These are phyloP conservation scores for Drosophila repletoides DNA, from an alignment of 1,140 invertebrate genomes.

Conservation along the genomic window DNA sequence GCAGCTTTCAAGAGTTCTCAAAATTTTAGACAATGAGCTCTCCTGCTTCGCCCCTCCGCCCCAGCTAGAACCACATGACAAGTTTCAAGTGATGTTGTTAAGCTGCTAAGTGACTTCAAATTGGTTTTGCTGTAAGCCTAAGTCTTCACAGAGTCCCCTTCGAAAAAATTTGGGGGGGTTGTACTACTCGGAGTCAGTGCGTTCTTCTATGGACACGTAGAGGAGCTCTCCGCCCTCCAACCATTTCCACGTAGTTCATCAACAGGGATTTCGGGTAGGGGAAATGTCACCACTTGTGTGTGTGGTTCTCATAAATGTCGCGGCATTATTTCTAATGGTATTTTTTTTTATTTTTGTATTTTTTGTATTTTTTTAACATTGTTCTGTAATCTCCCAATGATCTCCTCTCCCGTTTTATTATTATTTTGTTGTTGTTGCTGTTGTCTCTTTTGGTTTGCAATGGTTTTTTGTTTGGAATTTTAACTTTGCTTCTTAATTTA, in stretches of 20 bases:
- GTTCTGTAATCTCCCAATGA: conserved; percentile 25
- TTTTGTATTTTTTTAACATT: conserved; percentile 21
- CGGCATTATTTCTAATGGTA: conserved; percentile 16
- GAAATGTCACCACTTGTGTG: conserved; percentile 23
- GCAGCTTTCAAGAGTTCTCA: too few relatives aligned
- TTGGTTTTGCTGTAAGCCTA: conserved; percentile 26
- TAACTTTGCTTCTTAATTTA: conserved; percentile 79
- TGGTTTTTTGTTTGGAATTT: conserved; percentile 63
- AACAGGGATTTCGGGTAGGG: conserved; percentile 6
- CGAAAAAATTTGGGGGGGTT: not conserved
- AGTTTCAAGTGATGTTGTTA: conserved; percentile 24
- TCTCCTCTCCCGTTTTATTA: not conserved
- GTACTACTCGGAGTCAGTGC: not conserved
- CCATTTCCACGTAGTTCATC: conserved; percentile 23
- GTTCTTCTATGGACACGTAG: conserved; percentile 15
- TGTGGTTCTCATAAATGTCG: conserved; percentile 40
- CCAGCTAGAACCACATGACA: not conserved
- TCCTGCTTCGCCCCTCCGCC: not conserved
- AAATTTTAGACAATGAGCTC: too few relatives aligned
- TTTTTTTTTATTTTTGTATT: too few relatives aligned
- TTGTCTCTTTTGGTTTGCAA: not conserved
- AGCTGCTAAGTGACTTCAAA: conserved; percentile 34
- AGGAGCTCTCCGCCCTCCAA: conserved; percentile 8
- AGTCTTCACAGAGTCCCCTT: not conserved
- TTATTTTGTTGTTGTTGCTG: not conserved